Conservation (phyloP, 2,797 vertebrate genomes). For the Molossus alvarezi region DNA sequence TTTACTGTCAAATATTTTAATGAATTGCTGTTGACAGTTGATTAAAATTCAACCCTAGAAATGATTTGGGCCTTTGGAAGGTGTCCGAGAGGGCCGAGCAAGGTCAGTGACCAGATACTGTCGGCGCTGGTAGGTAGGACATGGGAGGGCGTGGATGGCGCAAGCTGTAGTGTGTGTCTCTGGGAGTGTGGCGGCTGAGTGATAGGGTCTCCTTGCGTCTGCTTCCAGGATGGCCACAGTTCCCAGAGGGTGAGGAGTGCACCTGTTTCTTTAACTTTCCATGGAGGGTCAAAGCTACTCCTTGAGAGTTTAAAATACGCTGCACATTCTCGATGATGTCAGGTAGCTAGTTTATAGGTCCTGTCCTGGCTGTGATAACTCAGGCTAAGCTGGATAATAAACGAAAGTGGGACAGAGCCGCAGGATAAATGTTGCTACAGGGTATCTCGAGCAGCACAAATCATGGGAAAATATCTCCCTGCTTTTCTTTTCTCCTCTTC, state of each 20-base stretch:
- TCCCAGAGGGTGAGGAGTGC: neutral
- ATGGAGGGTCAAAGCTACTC: conserved; percentile 56
- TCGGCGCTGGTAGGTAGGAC: neutral
- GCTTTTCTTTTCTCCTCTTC: conserved; percentile 82
- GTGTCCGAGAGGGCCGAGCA: neutral
- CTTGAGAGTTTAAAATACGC: conserved; percentile 81
- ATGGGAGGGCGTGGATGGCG: neutral
- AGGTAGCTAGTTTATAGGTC: conserved; percentile 83
- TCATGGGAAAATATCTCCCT: conserved; percentile 78
- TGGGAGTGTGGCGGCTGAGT: neutral
- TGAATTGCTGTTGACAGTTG: conserved; percentile 43
- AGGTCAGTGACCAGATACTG: neutral
- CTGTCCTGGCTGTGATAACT: conserved; percentile 81
- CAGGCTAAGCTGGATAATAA: conserved; percentile 79
- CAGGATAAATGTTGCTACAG: conserved; percentile 79
- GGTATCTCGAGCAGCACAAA: conserved; percentile 78
- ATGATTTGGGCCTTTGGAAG: neutral
- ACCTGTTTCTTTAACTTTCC: conserved; percentile 63
- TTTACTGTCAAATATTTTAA: conserved; percentile 31
- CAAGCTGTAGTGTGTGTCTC: neutral
- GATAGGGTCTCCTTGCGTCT: neutral
- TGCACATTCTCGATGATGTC: conserved; percentile 69
- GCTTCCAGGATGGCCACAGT: neutral
- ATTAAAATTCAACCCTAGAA: conserved; percentile 22
- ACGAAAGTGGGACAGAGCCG: conserved; percentile 73